Evolutionary conservation across 2,797 vertebrate species (phyloP).

Genomic region (Pterois miles): DNA sequence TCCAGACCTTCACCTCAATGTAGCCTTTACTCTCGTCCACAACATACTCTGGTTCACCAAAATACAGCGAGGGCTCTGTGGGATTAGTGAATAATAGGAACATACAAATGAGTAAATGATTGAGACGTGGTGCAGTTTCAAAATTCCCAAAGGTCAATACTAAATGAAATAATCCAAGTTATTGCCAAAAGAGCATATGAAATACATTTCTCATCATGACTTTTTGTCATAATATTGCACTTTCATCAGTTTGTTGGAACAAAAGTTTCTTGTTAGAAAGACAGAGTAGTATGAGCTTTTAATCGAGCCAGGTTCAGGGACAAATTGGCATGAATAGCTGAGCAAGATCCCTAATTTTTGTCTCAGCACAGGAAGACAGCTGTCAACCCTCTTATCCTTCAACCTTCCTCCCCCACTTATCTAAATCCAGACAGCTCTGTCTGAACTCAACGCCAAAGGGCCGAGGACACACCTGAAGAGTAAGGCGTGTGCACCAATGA

Average conservation of each 20-base stretch:
- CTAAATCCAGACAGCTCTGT: slow-evolving; percentile 64
- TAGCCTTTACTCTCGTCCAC: slow-evolving; percentile 87
- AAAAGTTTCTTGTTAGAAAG: background rate
- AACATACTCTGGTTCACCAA: slow-evolving; percentile 83
- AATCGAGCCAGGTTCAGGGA: slow-evolving; percentile 5
- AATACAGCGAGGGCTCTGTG: slow-evolving; percentile 87
- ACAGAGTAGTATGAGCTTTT: background rate
- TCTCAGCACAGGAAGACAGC: slow-evolving; percentile 75
- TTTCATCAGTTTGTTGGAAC: background rate
- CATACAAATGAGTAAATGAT: background rate
- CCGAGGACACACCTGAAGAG: slow-evolving; percentile 60
- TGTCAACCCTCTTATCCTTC: slow-evolving; percentile 63
- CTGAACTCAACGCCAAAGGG: slow-evolving; percentile 70
- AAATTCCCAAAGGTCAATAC: background rate
- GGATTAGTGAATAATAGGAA: background rate
- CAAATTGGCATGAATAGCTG: slow-evolving; percentile 25
- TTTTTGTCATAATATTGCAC: background rate
- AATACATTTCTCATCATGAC: background rate
- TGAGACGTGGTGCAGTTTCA: background rate
- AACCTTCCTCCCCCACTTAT: slow-evolving; percentile 42
- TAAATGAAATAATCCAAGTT: background rate
- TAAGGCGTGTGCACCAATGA: slow-evolving; percentile 39
- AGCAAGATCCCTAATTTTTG: slow-evolving; percentile 52
- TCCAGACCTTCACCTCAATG: slow-evolving; percentile 87
- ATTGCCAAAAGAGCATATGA: background rate